Conservation (phyloP, 1,140 invertebrate genomes). For the Euwallacea similis region DNA sequence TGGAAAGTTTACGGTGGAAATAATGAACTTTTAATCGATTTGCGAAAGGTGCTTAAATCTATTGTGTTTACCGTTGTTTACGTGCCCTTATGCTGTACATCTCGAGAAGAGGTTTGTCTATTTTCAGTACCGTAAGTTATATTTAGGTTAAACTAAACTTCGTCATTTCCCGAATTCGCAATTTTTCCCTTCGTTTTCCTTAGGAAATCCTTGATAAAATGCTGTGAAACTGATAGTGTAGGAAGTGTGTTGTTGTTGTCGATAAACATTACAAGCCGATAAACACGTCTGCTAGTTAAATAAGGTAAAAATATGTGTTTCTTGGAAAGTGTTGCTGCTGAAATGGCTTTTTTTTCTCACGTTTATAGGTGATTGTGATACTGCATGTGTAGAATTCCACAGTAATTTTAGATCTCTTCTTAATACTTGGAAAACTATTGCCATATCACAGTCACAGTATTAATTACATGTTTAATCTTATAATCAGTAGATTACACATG, state of each 20-base stretch:
- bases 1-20: slow-evolving; percentile 37
- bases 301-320: slow-evolving; percentile 20
- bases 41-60: slow-evolving; percentile 37
- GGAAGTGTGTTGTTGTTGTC: slow-evolving; percentile 1
- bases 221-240: not conserved
- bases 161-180: slow-evolving; percentile 40
- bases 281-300: slow-evolving; percentile 9
- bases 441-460: not conserved
- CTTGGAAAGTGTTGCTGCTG: slow-evolving; percentile 8
- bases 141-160: slow-evolving; percentile 50
- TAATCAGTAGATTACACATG: slow-evolving; percentile 3
- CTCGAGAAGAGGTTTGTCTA: slow-evolving; percentile 14
- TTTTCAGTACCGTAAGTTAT: slow-evolving; percentile 38
- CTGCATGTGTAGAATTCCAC: slow-evolving; percentile 15
- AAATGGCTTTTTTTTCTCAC: slow-evolving; percentile 15
- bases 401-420: slow-evolving; percentile 18
- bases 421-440: not conserved
- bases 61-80: slow-evolving; percentile 29
- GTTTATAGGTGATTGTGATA: slow-evolving; percentile 6
- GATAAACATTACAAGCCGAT: not conserved
- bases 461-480: slow-evolving; percentile 1
- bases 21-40: slow-evolving; percentile 39
- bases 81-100: not conserved
- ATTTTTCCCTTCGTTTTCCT: slow-evolving; percentile 12
- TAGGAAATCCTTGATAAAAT: slow-evolving; percentile 6